These are phyloP conservation scores for Melipona quadrifasciata DNA, from an alignment of 1,140 invertebrate species.

Conservation along the genomic window DNA sequence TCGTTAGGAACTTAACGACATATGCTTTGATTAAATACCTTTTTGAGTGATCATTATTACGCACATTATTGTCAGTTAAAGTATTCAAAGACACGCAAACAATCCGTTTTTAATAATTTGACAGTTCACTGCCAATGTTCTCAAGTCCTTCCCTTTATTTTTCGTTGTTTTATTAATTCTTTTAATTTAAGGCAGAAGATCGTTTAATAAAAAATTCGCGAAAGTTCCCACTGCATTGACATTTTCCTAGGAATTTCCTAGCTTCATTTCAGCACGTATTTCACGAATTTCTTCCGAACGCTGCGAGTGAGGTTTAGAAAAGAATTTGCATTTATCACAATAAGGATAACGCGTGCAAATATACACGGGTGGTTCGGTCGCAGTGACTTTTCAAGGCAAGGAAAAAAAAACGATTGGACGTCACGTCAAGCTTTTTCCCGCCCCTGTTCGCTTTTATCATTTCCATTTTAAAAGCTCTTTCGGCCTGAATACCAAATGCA, in stretches of 20 bases:
- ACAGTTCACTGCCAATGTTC: too few relatives aligned
- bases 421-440: neutral
- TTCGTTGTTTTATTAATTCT: too few relatives aligned
- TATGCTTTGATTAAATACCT: too few relatives aligned
- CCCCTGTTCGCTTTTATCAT: conserved; percentile 6
- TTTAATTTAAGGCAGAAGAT: too few relatives aligned
- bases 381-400: neutral
- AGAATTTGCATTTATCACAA: neutral
- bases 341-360: neutral
- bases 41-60: neutral
- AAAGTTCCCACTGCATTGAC: neutral
- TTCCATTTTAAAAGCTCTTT: conserved; percentile 3
- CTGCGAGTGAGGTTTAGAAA: neutral
- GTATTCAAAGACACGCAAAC: neutral
- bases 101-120: too few relatives aligned
- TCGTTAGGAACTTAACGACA: neutral
- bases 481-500: conserved; percentile 1
- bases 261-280: neutral
- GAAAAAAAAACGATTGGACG: conserved; percentile 3
- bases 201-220: neutral
- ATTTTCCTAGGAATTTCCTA: neutral
- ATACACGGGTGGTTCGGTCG: too few relatives aligned
- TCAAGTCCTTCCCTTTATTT: too few relatives aligned
- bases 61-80: neutral
- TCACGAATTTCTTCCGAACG: neutral